These are phyloP conservation scores for Tinea semifulvella DNA, from an alignment of 2,888 invertebrate species.

Conservation along the genomic window DNA sequence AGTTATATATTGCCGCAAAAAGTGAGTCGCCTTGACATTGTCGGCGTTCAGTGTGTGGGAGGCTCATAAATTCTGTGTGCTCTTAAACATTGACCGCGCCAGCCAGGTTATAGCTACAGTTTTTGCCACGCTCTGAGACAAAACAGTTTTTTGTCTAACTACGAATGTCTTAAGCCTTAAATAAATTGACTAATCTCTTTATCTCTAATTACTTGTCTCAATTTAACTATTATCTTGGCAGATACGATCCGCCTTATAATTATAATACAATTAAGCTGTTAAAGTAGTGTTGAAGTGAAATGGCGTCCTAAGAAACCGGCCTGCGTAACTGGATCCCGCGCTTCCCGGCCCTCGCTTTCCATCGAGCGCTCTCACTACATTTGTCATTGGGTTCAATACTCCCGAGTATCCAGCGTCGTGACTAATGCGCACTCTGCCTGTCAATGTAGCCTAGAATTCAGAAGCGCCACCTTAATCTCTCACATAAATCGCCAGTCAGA, in stretches of 20 bases:
- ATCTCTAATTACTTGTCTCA: too few species aligned
- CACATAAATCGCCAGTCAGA: neutral
- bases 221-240: too few species aligned
- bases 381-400: slow-evolving; percentile 9
- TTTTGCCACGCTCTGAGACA: too few species aligned
- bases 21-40: slow-evolving; percentile 7
- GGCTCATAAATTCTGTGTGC: slow-evolving; percentile 7
- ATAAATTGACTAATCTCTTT: too few species aligned
- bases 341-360: neutral
- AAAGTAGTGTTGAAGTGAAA: neutral
- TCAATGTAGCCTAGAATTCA: neutral
- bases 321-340: neutral
- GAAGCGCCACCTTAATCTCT: neutral
- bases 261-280: too few species aligned
- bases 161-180: too few species aligned
- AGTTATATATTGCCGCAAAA: slow-evolving; percentile 3
- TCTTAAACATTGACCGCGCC: slow-evolving; percentile 6
- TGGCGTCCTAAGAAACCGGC: slow-evolving; percentile 5
- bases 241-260: too few species aligned
- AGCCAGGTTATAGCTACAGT: neutral
- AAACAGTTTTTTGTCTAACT: too few species aligned
- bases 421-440: slow-evolving; percentile 1
- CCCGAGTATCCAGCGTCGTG: slow-evolving; percentile 1
- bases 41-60: neutral
- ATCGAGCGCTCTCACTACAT: neutral